Evolutionary conservation across 2,888 invertebrate species (phyloP).

Genomic region (Eutolmus rufibarbis): DNA sequence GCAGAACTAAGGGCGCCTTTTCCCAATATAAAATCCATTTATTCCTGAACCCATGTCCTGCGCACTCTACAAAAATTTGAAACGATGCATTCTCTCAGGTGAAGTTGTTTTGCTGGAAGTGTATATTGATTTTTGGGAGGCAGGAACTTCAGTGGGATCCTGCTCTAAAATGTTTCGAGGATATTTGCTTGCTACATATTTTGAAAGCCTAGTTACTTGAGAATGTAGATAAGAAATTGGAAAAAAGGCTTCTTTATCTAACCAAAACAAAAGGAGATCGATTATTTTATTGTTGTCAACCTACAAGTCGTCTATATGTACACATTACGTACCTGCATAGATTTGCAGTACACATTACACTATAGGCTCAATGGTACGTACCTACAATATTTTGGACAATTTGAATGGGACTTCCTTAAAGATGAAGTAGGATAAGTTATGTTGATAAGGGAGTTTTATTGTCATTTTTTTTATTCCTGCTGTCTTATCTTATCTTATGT

Average conservation of each 20-base stretch:
- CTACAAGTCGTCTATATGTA: not conserved
- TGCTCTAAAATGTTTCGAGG: not conserved
- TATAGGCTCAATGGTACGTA: too few relatives aligned
- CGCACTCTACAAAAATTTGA: not conserved
- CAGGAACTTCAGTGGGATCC: not conserved
- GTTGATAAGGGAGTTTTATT: too few relatives aligned
- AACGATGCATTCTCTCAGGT: not conserved
- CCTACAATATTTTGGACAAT: too few relatives aligned
- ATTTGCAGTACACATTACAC: not conserved
- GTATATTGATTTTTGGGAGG: not conserved
- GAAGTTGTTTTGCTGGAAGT: not conserved
- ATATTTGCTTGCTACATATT: not conserved
- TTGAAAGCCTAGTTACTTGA: slow-evolving; percentile 28
- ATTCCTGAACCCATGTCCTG: not conserved
- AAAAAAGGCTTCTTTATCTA: not conserved
- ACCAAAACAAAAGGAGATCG: not conserved
- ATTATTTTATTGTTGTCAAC: not conserved
- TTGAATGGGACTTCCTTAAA: too few relatives aligned
- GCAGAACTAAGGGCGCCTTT: not conserved
- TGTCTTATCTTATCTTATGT: too few relatives aligned
- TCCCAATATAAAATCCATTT: not conserved
- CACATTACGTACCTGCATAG: not conserved
- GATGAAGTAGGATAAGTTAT: too few relatives aligned
- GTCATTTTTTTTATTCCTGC: too few relatives aligned
- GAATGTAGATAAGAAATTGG: slow-evolving; percentile 39